phyloP scores from a whole-genome alignment of 1,140 invertebrate species.

The Drosophila ironensis region DNA sequence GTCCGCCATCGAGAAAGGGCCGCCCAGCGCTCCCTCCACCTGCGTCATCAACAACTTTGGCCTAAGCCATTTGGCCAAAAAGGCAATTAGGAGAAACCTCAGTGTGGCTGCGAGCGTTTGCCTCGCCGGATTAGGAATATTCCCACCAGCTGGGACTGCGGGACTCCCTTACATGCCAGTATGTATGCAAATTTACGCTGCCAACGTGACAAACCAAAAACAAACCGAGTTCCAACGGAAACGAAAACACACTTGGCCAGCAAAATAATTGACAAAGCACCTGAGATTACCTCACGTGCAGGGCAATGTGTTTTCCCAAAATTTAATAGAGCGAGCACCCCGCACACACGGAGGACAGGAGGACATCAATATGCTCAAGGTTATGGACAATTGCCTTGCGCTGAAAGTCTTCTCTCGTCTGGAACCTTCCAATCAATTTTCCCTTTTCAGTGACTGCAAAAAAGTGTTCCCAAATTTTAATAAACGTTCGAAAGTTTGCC shows the following conservation, averaged over 20 bases:
- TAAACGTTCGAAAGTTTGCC: conserved; percentile 21
- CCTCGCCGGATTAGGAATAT: conserved; percentile 14
- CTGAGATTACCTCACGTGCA: conserved; percentile 53
- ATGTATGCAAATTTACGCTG: conserved; percentile 49
- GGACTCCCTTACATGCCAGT: conserved; percentile 1
- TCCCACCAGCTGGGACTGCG: conserved; percentile 14
- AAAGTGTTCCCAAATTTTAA: conserved; percentile 15
- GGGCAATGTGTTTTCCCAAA: conserved; percentile 4
- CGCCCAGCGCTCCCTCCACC: conserved; percentile 12
- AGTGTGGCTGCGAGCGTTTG: conserved; percentile 5
- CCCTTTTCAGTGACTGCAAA: not conserved
- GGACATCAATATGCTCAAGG: conserved; percentile 2
- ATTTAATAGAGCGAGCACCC: conserved; percentile 22
- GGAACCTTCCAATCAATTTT: conserved; percentile 14
- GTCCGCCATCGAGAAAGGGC: not conserved
- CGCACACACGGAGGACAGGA: conserved; percentile 8
- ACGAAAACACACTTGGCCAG: conserved; percentile 1
- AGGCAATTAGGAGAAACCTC: conserved; percentile 47
- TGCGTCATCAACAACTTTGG: conserved; percentile 28
- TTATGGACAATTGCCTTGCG: conserved; percentile 2
- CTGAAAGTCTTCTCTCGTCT: not conserved
- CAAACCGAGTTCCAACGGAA: too few species aligned
- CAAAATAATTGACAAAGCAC: conserved; percentile 32
- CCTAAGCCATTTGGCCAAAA: conserved; percentile 26
- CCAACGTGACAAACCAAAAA: conserved; percentile 37